Conservation (phyloP, 2,113 vertebrate species). For the Perca schrenkii region DNA sequence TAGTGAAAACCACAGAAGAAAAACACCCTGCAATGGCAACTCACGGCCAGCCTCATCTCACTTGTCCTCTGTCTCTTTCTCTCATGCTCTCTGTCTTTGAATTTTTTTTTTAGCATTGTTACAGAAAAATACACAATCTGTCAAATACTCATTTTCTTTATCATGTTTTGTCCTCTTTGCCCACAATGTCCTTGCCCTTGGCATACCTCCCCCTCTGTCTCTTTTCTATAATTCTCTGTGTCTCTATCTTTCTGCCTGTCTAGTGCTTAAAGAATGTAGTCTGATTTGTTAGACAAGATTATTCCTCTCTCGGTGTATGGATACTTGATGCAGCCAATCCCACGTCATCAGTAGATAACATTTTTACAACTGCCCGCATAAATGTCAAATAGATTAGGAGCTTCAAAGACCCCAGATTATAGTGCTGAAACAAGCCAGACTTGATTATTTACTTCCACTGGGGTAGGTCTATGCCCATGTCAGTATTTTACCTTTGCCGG, state of each 20-base stretch:
- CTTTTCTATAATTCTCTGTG: not conserved
- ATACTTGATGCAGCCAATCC: not conserved
- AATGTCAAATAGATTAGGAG: slow-evolving; percentile 18
- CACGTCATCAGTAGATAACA: not conserved
- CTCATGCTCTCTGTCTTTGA: slow-evolving; percentile 34
- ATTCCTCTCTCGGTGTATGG: slow-evolving; percentile 1
- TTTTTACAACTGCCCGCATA: slow-evolving; percentile 9
- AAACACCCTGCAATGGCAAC: slow-evolving; percentile 37
- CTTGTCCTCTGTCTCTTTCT: slow-evolving; percentile 43
- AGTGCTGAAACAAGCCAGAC: not conserved
- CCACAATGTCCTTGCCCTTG: slow-evolving; percentile 4
- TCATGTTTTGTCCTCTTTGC: not conserved
- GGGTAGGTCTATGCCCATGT: not conserved
- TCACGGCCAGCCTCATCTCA: slow-evolving; percentile 26
- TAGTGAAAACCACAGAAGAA: slow-evolving; percentile 18
- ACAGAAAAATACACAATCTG: slow-evolving; percentile 21
- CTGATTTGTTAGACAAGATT: slow-evolving; percentile 8
- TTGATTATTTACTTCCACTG: slow-evolving; percentile 18
- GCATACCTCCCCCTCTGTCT: not conserved
- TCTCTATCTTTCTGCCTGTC: not conserved
- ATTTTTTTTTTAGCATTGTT: slow-evolving; percentile 16
- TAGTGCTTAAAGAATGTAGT: slow-evolving; percentile 31
- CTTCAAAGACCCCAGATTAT: not conserved
- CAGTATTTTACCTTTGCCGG: slow-evolving; percentile 12
- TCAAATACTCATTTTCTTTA: not conserved